phyloP scores from a whole-genome alignment of 2,113 vertebrate genomes.

The Callorhinus ursinus region DNA sequence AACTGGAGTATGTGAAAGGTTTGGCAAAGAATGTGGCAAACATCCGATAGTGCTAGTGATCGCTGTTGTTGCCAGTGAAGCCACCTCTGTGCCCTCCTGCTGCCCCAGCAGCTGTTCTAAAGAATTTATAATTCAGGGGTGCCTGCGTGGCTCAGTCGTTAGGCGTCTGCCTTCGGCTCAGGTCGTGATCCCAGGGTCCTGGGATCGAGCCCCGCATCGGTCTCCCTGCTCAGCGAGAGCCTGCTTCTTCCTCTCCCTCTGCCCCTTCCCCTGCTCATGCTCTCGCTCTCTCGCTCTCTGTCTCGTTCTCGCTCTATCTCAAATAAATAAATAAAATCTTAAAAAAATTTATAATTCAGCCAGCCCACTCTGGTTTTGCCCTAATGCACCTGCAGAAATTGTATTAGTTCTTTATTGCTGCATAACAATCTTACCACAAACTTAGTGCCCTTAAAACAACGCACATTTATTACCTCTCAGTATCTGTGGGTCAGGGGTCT shows the following conservation, averaged over 20 bases:
- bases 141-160: not conserved
- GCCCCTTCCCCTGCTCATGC: too few species aligned
- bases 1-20: not conserved
- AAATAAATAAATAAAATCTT: too few species aligned
- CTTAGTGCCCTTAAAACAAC: not conserved
- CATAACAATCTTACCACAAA: not conserved
- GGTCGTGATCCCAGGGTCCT: too few species aligned
- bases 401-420: not conserved
- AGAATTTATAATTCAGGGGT: not conserved
- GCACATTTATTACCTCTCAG: not conserved
- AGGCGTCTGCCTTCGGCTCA: not conserved
- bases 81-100: accelerated
- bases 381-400: too few species aligned
- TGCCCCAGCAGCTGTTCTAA: not conserved
- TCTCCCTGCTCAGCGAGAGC: too few species aligned
- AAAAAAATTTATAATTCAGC: not conserved
- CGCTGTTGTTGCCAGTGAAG: accelerated
- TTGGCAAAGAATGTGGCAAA: not conserved
- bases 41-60: accelerated
- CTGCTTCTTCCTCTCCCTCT: too few species aligned
- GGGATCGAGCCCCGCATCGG: accelerated
- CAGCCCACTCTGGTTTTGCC: not conserved
- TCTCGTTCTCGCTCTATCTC: too few species aligned
- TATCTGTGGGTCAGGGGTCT: not conserved
- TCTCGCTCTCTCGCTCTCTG: too few species aligned